Base-by-base conservation (phyloP, 2,888 invertebrate species). In the Prionchulus punctatus region DNA sequence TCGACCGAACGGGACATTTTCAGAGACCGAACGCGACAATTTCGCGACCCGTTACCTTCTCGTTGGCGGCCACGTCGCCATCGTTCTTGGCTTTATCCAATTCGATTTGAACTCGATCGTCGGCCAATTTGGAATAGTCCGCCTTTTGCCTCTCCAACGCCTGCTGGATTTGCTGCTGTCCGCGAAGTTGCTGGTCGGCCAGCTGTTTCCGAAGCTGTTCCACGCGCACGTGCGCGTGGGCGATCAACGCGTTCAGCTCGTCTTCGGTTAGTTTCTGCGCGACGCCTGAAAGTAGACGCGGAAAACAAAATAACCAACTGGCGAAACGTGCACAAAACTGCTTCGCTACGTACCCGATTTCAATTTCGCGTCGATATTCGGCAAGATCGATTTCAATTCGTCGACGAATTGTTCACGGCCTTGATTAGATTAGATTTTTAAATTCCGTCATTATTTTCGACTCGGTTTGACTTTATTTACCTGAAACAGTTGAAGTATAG, bases 181-280 rank as follows among this genome's bases (percentile, higher is more conserved):
- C 78, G 27, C 81, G 70, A 1, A 80, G 79, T 78, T 78, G 81
- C 64, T 83, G 73, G 64, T 82, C 82, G 25, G 81, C 80, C 57
- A 87, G 68, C 69, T 86, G 85, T 65, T 82, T 82, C 45, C 86
- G 85, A 59, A 85, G 79, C 63, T 81, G 82, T 57, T 83, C 76
- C 2, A 87, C 81, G 69, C 83, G 81, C 42, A 82, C 78, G 67
- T 84, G 85, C 52, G 85, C 83, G 66, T 86, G 84, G 42, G 84
- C 76, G 27, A 87, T 79, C 66, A 87, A 81, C 36, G 85, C 75
- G 72, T 87, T 86, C 62, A 86, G 75, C 61, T 86, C 82, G 12
- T 80, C 78, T 66, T 80, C 76, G 62, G 78, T 72, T 67, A 81
- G 70, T 51, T 79, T 78, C 57, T 66, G 64, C 31, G 62, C 66